These are phyloP conservation scores for Epinotia demarniana DNA, from an alignment of 2,888 invertebrate species.

Conservation along the genomic window DNA sequence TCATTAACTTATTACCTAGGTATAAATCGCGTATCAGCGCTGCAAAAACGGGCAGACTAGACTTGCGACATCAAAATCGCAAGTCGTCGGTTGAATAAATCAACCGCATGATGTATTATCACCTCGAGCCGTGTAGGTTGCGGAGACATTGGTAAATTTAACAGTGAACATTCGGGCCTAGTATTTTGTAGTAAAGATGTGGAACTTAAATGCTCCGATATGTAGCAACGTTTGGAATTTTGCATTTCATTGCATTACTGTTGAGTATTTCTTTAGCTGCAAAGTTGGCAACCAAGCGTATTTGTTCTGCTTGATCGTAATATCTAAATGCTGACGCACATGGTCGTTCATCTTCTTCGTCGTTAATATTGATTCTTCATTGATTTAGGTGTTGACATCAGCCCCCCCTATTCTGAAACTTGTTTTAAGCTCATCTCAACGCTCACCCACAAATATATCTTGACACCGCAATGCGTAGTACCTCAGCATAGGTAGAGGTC, in stretches of 20 bases:
- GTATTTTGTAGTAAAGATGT: background rate
- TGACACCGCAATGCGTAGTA: too few relatives aligned
- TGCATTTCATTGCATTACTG: too few relatives aligned
- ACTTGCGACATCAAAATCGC: slow-evolving; percentile 75
- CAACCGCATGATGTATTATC: slow-evolving; percentile 74
- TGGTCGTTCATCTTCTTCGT: too few relatives aligned
- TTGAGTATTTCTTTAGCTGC: background rate
- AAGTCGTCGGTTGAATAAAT: slow-evolving; percentile 77
- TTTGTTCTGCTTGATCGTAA: background rate
- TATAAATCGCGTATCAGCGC: slow-evolving; percentile 61
- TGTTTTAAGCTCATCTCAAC: too few relatives aligned
- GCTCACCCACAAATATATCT: too few relatives aligned
- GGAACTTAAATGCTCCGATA: background rate
- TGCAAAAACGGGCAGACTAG: slow-evolving; percentile 62
- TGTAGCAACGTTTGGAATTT: background rate
- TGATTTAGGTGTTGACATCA: too few relatives aligned
- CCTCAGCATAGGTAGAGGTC: too few relatives aligned
- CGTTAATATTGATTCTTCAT: too few relatives aligned
- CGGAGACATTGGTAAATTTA: slow-evolving; percentile 15
- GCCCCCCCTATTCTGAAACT: too few relatives aligned
- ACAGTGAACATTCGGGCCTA: background rate
- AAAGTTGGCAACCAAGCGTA: background rate
- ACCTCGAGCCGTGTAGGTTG: slow-evolving; percentile 54
- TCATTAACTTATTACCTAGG: slow-evolving; percentile 60
- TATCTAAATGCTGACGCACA: too few relatives aligned